phyloP scores from a whole-genome alignment of 2,113 vertebrate genomes.

The Steatornis caripensis region DNA sequence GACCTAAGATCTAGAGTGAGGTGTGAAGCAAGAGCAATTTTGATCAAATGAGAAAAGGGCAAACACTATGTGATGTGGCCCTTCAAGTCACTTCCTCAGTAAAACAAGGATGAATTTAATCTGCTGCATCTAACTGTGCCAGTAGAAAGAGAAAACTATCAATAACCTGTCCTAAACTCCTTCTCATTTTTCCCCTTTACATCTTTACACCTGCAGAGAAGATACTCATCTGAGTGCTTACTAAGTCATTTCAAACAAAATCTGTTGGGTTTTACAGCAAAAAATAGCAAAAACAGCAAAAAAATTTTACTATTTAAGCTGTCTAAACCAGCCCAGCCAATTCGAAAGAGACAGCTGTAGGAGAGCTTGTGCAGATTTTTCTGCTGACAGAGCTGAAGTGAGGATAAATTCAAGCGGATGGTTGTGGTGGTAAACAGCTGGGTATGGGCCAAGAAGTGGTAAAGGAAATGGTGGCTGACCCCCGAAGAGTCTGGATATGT shows the following conservation, averaged over 20 bases:
- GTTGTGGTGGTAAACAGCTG: background rate
- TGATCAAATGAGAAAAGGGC: background rate
- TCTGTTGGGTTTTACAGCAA: background rate
- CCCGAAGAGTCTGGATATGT: background rate
- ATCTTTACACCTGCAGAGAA: background rate
- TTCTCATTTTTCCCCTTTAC: background rate
- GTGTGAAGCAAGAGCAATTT: background rate
- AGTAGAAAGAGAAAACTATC: background rate
- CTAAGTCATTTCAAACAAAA: background rate
- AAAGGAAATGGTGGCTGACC: background rate
- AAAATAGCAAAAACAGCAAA: too few species aligned
- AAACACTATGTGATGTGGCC: background rate
- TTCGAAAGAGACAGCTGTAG: background rate
- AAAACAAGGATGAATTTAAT: background rate
- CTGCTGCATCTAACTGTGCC: background rate
- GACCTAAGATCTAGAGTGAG: background rate
- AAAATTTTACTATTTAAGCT: background rate
- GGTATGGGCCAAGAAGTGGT: background rate
- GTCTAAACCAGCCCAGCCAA: background rate
- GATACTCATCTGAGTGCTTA: background rate
- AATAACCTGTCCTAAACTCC: background rate
- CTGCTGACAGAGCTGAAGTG: background rate
- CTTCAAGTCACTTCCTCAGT: background rate
- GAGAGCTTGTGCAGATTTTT: background rate
- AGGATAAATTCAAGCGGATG: background rate